Percentiles rank a stretch among this genome's conserved stretches.
Conservation (phyloP, 2,888 invertebrate species). For the Lottia gigantea region DNA sequence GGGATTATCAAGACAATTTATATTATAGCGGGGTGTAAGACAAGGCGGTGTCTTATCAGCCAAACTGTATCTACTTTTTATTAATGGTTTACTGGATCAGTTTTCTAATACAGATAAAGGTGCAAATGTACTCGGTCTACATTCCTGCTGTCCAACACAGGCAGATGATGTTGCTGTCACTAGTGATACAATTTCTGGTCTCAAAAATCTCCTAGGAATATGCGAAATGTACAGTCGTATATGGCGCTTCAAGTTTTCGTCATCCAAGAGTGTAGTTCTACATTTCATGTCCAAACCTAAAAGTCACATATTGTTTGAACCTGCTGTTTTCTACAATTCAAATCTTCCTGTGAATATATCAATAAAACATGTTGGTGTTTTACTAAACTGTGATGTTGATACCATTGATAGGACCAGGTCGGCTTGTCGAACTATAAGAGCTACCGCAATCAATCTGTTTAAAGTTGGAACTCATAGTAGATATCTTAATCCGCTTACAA, state of each 20-base stretch:
- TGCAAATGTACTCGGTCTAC: background rate
- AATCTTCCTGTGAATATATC: background rate
- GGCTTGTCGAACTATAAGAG: background rate
- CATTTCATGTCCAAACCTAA: background rate
- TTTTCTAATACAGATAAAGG: background rate
- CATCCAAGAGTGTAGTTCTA: background rate
- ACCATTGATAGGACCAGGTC: background rate
- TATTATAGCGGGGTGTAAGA: background rate
- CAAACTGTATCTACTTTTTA: background rate
- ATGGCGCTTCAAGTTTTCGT: slow-evolving; percentile 10
- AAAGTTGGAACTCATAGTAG: background rate
- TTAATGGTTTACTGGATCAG: background rate
- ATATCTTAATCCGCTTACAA: background rate
- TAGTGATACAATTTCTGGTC: background rate
- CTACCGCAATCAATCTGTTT: background rate
- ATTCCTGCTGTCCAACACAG: background rate
- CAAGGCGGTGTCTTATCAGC: slow-evolving; percentile 2
- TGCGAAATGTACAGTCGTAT: slow-evolving; percentile 5
- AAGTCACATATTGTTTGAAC: too few relatives aligned
- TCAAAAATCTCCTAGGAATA: background rate
- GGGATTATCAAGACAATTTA: background rate
- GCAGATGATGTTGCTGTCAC: slow-evolving; percentile 10
- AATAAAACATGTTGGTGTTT: slow-evolving; percentile 11
- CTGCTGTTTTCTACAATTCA: too few relatives aligned
- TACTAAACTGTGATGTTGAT: background rate